Conservation (phyloP, 1,140 invertebrate genomes). For the Pectinophora gossypiella region DNA sequence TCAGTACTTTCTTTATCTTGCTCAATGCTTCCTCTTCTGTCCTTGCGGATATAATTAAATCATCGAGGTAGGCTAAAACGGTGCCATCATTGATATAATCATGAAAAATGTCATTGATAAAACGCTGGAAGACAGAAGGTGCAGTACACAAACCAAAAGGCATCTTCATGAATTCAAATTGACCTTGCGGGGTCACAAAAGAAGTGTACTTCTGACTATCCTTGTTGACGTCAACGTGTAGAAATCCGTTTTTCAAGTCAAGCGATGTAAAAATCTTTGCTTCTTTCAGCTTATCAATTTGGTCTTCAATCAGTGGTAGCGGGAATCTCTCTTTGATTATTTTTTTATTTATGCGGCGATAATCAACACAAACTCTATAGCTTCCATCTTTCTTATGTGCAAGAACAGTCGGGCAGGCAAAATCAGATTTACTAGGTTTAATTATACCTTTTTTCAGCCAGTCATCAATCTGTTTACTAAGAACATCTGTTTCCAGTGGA, state of each 20-base stretch:
- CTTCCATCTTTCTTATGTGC: slow-evolving; percentile 28
- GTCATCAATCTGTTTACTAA: slow-evolving; percentile 36
- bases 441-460: slow-evolving; percentile 31
- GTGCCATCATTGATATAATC: slow-evolving; percentile 17
- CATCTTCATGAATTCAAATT: slow-evolving; percentile 37
- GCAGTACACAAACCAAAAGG: slow-evolving; percentile 37
- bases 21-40: slow-evolving; percentile 20
- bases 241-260: too few relatives aligned
- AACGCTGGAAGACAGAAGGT: slow-evolving; percentile 47
- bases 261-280: slow-evolving; percentile 60
- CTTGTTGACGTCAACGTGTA: slow-evolving; percentile 57
- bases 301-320: too few relatives aligned
- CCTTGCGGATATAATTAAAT: slow-evolving; percentile 22
- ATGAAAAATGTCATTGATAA: slow-evolving; percentile 18
- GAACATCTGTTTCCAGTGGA: slow-evolving; percentile 20
- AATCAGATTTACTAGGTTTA: slow-evolving; percentile 31
- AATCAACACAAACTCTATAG: slow-evolving; percentile 69
- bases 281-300: too few relatives aligned
- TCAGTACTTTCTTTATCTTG: slow-evolving; percentile 22
- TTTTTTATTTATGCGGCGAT: slow-evolving; percentile 61
- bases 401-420: slow-evolving; percentile 29
- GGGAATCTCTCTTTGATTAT: too few relatives aligned
- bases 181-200: slow-evolving; percentile 32
- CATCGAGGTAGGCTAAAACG: slow-evolving; percentile 19
- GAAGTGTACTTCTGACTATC: slow-evolving; percentile 27